Base-by-base conservation (phyloP, 1,140 invertebrate genomes). In the Drosophila triauraria region DNA sequence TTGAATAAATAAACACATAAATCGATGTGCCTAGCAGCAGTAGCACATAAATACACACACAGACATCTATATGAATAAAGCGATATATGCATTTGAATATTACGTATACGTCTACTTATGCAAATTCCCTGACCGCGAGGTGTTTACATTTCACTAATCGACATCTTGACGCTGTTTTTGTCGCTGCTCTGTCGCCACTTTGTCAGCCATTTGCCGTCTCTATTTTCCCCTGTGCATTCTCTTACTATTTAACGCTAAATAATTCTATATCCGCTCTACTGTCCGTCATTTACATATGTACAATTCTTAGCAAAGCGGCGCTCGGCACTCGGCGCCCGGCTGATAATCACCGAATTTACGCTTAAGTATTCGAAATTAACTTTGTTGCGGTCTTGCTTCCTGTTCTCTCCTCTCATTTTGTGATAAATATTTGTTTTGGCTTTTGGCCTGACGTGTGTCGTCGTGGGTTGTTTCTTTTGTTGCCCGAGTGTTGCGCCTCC, bases 371-470 rank as follows among this genome's bases (percentile, higher is more conserved):
- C 46, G 15, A 71, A 72, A 72, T 72, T 71, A 71, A 72, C 70
- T 43, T 72, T 71, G 44, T 51, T 59, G 69, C 69, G 23, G 53
- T n/a, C 13, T 40, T 38, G 38, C 20, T 48, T 60, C 44, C 51
- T 54, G 43, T 44, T 67, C 67, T 25, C 20, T 35, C n/a, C 20
- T 35, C 51, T 32, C 67, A 47, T 50, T 72, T 72, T 38, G 70
- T 72, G 68, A 72, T 72, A 51, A 72, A 72, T 72, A 72, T 72
- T 72, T 72, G 54, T 72, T 70, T 72, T 60, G 67, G 54, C 69
- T 72, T 67, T 72, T 72, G 53, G 38, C 38, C 46, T 17, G 67
- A 72, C 70, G 70, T 72, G 70, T 72, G 67, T 72, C 38, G 56
- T 42, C 20, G 17, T 10, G 25, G 23, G 17, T 43, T 72, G 67